Base-by-base conservation (phyloP, 2,888 invertebrate species). In the Parasteatoda lunata region DNA sequence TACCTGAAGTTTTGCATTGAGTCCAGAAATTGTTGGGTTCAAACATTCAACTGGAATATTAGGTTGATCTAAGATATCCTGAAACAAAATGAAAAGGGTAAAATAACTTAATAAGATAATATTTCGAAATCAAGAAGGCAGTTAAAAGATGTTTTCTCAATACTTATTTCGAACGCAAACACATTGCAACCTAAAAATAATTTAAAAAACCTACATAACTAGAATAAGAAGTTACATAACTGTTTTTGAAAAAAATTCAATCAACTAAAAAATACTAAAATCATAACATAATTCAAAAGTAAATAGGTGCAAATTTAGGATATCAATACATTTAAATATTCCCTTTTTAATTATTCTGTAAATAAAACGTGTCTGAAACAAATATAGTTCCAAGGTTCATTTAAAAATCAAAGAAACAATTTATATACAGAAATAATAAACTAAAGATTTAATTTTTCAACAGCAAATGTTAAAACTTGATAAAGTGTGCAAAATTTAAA, bases 1-100 rank as follows among this genome's bases (percentile, higher is more conserved):
- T 79, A 85, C 84, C 45, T 79, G 69, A 70, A 79, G 65, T 69
- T 85, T 85, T 47, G 49, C 69, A 49, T 65, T 54, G 47, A 85
- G 47, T 54, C 79, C 76, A 65, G 76, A 75, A 13, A 85, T 51
- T 7, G 84, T 73, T 45, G 49, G 45, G 7, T 64, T 70, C 48
- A 85, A 47, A 45, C 75, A 75, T 5, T 64, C 70, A 78, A 75
- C 79, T 8, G 75, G 48, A 5, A 76, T 49, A 65, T 49, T 5
- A 9, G 9, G 5, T 4, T 76, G 76, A 48, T 13, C 48, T 5
- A 49, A 5, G 66, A 66, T 11, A 76, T 76, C 48, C 76, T 76
- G 49, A 49, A 71, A 71, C 6, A 51, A 51, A 69, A 9, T 30
- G 13, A 69, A 45, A 11, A 45, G 45, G 45, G 6, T 9, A 9